phyloP scores from a whole-genome alignment of 2,113 vertebrate species.

The Bufo bufo region DNA sequence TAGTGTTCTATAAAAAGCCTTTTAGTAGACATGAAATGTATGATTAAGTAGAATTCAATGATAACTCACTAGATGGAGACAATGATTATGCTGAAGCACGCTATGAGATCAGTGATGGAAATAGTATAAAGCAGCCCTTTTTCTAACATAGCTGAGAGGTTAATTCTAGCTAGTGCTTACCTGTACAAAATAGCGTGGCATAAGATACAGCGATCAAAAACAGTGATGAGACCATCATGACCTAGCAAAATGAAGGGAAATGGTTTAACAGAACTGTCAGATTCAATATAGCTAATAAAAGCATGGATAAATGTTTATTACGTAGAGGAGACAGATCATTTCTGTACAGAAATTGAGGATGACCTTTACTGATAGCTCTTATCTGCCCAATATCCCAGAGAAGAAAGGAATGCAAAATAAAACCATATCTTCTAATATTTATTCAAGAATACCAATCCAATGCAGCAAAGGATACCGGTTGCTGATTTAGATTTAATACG shows the following conservation, averaged over 20 bases:
- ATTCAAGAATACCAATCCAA: constrained; percentile 71
- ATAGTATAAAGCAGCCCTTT: not conserved
- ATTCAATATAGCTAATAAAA: constrained; percentile 99
- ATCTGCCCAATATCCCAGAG: constrained; percentile 83
- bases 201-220: constrained; percentile 82
- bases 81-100: not conserved
- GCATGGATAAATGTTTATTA: constrained; percentile 99
- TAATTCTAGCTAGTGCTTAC: constrained; percentile 78
- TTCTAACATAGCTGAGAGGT: constrained; percentile 50
- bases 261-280: constrained; percentile 99
- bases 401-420: constrained; percentile 70
- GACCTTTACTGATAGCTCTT: constrained; percentile 98
- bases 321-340: constrained; percentile 97
- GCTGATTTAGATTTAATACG: constrained; percentile 55
- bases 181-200: constrained; percentile 77
- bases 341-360: constrained; percentile 98
- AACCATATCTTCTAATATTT: constrained; percentile 69
- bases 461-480: constrained; percentile 60
- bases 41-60: not conserved
- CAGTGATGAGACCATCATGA: constrained; percentile 90
- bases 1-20: not conserved
- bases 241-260: constrained; percentile 90
- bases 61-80: not conserved
- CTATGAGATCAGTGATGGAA: not conserved
- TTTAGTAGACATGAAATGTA: not conserved